phyloP scores from a whole-genome alignment of 2,797 vertebrate species.

The Lepidocolaptes lacrymiger region DNA sequence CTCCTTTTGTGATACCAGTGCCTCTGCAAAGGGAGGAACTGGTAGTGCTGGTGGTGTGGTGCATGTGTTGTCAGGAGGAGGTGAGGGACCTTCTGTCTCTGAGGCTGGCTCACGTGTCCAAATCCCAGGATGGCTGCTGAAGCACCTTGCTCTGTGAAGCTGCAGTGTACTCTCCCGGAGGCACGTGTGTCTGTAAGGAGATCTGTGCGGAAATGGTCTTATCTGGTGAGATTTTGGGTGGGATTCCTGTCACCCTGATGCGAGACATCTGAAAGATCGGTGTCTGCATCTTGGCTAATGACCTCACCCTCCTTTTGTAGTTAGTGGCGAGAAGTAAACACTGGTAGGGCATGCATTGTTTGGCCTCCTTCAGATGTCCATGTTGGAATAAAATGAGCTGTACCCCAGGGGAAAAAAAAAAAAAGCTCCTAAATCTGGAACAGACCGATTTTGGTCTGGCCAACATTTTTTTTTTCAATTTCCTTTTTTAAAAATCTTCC shows the following conservation, averaged over 20 bases:
- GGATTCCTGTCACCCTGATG: background rate
- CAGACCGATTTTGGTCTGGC: background rate
- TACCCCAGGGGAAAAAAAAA: background rate
- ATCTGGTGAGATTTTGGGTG: background rate
- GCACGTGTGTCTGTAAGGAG: background rate
- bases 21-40: background rate
- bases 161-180: background rate
- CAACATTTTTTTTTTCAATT: background rate
- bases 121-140: rapidly evolving
- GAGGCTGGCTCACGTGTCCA: background rate
- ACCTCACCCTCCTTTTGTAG: conserved; percentile 28
- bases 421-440: background rate
- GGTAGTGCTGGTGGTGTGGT: background rate
- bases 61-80: background rate
- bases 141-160: background rate
- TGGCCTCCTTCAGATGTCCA: background rate
- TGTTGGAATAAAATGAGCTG: background rate
- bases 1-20: background rate
- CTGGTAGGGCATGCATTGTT: background rate
- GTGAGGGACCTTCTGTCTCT: background rate
- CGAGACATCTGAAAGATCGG: background rate
- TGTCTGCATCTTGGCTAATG: conserved; percentile 17
- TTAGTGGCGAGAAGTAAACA: background rate
- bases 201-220: background rate
- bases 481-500: background rate